Evolutionary conservation across 2,888 invertebrate genomes (phyloP).

Genomic region (Lasioglossum malachurum): DNA sequence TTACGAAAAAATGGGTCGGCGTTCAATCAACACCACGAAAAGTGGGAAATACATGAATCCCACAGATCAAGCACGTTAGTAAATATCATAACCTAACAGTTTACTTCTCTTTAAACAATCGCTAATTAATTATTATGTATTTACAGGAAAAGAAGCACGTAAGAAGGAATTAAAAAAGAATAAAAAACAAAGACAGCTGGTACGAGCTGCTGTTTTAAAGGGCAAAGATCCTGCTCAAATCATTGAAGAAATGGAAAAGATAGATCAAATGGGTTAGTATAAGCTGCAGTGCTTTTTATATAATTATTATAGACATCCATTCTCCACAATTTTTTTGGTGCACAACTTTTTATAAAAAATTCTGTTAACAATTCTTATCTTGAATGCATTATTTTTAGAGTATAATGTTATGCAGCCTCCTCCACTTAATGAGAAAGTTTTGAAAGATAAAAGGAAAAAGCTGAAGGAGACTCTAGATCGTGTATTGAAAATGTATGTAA

Average conservation of each 20-base stretch:
- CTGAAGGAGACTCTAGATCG: slow-evolving; percentile 97
- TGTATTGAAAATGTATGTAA: slow-evolving; percentile 97
- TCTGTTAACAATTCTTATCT: not conserved
- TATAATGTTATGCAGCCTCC: slow-evolving; percentile 98
- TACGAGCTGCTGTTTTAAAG: slow-evolving; percentile 97
- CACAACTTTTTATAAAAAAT: not conserved
- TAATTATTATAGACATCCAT: not conserved
- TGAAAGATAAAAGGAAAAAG: slow-evolving; percentile 98
- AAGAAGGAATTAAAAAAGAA: slow-evolving; percentile 99
- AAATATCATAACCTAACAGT: slow-evolving; percentile 68
- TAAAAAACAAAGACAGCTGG: slow-evolving; percentile 98
- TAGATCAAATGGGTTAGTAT: slow-evolving; percentile 97
- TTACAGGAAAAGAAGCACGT: slow-evolving; percentile 96
- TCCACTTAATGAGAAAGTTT: slow-evolving; percentile 97
- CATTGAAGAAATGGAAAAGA: slow-evolving; percentile 97
- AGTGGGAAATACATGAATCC: slow-evolving; percentile 99
- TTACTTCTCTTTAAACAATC: slow-evolving; percentile 9
- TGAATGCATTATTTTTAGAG: slow-evolving; percentile 85
- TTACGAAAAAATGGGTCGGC: slow-evolving; percentile 93
- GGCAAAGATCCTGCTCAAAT: slow-evolving; percentile 98
- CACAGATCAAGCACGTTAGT: slow-evolving; percentile 99
- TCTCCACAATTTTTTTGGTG: not conserved
- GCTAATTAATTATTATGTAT: slow-evolving; percentile 42
- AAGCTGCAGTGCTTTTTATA: slow-evolving; percentile 8
- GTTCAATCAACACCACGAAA: slow-evolving; percentile 99